phyloP scores from a whole-genome alignment of 1,140 invertebrate genomes.

The Macrotrachela quadricornifera region DNA sequence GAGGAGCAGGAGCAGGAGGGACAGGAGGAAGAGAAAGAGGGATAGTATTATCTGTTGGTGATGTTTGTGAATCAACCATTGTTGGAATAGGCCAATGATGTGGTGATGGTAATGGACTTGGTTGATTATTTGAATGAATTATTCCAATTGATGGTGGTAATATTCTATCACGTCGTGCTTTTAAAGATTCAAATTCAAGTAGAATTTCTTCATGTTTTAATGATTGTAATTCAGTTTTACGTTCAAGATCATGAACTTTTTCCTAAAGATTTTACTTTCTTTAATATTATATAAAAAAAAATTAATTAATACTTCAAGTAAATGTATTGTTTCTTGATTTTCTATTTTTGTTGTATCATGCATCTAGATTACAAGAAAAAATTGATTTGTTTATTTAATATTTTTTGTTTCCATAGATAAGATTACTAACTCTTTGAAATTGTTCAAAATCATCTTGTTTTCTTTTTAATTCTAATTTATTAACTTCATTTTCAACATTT shows the following conservation, averaged over 20 bases:
- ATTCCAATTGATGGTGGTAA: constrained; percentile 4
- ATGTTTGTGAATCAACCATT: no score
- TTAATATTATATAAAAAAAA: no score
- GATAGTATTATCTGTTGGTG: no score
- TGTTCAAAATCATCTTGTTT: constrained; percentile 34
- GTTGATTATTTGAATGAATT: background rate
- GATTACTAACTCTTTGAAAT: constrained; percentile 17
- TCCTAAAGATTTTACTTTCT: constrained; percentile 37
- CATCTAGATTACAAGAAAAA: constrained; percentile 11
- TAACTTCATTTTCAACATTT: constrained; percentile 35
- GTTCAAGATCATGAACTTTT: constrained; percentile 24
- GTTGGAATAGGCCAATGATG: no score
- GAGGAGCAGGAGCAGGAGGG: no score
- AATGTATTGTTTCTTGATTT: constrained; percentile 28
- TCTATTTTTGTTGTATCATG: constrained; percentile 24
- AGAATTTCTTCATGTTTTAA: constrained; percentile 66
- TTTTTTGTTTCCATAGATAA: background rate
- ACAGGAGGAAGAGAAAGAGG: no score
- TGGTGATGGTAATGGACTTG: background rate
- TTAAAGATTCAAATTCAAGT: constrained; percentile 44
- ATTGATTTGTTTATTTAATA: background rate
- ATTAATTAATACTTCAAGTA: constrained; percentile 20
- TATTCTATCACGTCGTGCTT: constrained; percentile 12
- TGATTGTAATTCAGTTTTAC: constrained; percentile 49
- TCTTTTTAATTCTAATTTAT: constrained; percentile 49